Conservation (phyloP, 2,888 invertebrate species). For the Platycheirus rosarum region DNA sequence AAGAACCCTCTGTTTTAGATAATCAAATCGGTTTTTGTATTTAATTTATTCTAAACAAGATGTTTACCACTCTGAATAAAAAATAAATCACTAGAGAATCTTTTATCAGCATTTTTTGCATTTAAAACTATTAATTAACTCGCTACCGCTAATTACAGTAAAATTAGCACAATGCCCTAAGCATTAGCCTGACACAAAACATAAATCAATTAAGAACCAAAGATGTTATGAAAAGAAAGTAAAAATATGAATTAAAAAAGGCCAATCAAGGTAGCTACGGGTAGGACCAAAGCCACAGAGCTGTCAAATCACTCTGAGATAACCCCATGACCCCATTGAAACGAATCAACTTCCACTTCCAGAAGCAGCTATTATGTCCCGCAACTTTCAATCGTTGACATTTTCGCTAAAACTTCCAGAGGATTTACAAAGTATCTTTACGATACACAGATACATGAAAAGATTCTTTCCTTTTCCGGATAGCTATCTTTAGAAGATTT, state of each 20-base stretch:
- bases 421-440: background rate
- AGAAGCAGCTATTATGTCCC: background rate
- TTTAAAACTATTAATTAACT: conserved; percentile 11
- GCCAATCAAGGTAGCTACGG: background rate
- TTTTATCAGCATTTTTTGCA: background rate
- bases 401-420: background rate
- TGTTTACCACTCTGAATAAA: no score
- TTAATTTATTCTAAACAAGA: no score
- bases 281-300: background rate
- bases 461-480: background rate
- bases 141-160: conserved; percentile 15
- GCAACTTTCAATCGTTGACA: background rate
- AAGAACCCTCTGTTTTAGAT: no score
- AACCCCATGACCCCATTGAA: conserved; percentile 16
- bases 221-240: conserved; percentile 13
- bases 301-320: background rate
- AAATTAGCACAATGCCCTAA: conserved; percentile 43
- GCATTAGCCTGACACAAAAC: conserved; percentile 17
- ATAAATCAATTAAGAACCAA: conserved; percentile 47
- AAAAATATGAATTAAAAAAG: background rate
- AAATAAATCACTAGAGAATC: no score
- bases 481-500: conserved; percentile 2
- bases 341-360: background rate
- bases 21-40: no score
- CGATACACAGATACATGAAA: background rate